Base-by-base conservation (phyloP, 2,888 invertebrate species). In the Emmelina monodactyla region DNA sequence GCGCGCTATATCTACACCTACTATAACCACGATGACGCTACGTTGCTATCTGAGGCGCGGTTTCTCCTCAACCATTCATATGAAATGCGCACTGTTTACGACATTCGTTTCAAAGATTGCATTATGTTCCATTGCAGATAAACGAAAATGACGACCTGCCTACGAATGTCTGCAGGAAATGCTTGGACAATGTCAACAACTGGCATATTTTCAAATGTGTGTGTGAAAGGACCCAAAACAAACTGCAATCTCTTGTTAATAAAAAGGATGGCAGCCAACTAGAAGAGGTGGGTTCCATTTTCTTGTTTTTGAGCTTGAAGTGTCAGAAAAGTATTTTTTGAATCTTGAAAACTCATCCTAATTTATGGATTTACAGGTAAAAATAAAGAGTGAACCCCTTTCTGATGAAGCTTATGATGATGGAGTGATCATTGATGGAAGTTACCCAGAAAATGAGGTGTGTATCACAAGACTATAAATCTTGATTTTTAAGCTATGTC, bases 151-250 rank as follows among this genome's bases (percentile, higher is more conserved):
- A 88, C 62, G 84, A 81, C 53, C 55, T 88, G 55, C 84, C 88
- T 14, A 86, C 84, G 13, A 76, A 83, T 63, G 83, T 88, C 58
- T 88, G 88, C 63, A 73, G 72, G 47, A 75, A 79, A 51, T 88
- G 88, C 55, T 60, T 83, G 50, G 76, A 73, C 50, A 85, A 83
- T 70, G 82, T 88, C 47, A 85, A 85, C 54, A 83, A 82, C 57
- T 88, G 87, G 87, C 82, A 85, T 53, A 63, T 71, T 44, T 88
- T 85, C 70, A 87, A 85, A 62, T 73, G 81, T 57, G 69, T 81
- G 14, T 88, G 88, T 66, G 75, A 82, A 48, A 81, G 80, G 54
- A 83, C 87, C 45, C 88, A 88, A 72, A 80, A 76, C 54, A 87
- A 85, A 64, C 67, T 88, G 49, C 76, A 75, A 52, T 72, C 82